Conservation (phyloP, 2,113 vertebrate genomes). For the Oplegnathus fasciatus region DNA sequence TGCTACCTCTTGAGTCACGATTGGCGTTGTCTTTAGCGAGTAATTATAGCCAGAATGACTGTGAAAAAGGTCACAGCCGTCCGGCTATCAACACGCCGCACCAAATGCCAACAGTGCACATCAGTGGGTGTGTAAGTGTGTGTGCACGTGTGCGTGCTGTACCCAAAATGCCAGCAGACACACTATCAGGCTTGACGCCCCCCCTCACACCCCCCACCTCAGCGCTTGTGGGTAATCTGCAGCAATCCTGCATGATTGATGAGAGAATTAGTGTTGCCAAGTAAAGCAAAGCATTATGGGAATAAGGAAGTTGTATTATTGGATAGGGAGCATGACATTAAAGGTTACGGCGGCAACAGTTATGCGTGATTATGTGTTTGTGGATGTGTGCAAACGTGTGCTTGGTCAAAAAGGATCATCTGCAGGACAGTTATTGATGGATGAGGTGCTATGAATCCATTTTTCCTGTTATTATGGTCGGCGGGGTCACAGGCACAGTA, state of each 20-base stretch:
- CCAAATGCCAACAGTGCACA: slow-evolving; percentile 71
- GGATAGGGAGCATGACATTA: slow-evolving; percentile 57
- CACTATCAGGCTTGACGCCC: slow-evolving; percentile 15
- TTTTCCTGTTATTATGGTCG: slow-evolving; percentile 34
- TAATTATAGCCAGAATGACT: slow-evolving; percentile 74
- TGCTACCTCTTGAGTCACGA: slow-evolving; percentile 67
- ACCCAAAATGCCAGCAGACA: slow-evolving; percentile 70
- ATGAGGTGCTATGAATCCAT: slow-evolving; percentile 45
- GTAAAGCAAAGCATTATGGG: slow-evolving; percentile 66
- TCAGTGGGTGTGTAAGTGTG: slow-evolving; percentile 17
- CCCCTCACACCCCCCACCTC: background rate
- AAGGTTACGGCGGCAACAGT: slow-evolving; percentile 49
- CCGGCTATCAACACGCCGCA: slow-evolving; percentile 61
- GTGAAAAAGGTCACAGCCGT: slow-evolving; percentile 79
- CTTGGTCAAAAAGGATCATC: slow-evolving; percentile 16
- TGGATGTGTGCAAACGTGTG: slow-evolving; percentile 11
- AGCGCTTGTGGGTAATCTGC: slow-evolving; percentile 69
- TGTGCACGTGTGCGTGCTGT: slow-evolving; percentile 7
- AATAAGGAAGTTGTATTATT: slow-evolving; percentile 64
- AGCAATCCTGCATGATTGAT: slow-evolving; percentile 78
- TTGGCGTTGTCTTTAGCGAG: slow-evolving; percentile 76
- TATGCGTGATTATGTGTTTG: slow-evolving; percentile 44
- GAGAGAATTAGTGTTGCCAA: slow-evolving; percentile 75
- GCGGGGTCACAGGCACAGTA: slow-evolving; percentile 26
- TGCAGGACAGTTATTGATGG: slow-evolving; percentile 55